A percentile compares a stretch with the other conserved stretches of the same genome.
These are phyloP conservation scores for Gymnothorax reevesii DNA, from an alignment of 2,797 vertebrate species.

Conservation along the genomic window DNA sequence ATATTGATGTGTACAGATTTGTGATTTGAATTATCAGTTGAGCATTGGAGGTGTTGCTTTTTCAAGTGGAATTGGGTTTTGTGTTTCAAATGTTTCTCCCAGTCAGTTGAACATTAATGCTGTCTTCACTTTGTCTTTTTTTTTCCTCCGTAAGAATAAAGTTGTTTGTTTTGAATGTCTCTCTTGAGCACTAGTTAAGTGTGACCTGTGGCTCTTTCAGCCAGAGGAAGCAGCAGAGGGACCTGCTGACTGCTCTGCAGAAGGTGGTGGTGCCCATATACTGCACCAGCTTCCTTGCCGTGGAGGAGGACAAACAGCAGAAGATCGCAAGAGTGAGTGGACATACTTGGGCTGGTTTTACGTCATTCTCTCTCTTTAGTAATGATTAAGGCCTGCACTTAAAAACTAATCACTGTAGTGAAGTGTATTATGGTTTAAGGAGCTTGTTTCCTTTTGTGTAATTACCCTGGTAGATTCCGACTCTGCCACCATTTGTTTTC, in stretches of 20 bases:
- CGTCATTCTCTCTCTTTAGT: not conserved
- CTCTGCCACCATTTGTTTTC: not conserved
- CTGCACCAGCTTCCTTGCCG: slow-evolving; percentile 95
- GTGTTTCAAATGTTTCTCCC: not conserved
- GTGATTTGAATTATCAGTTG: no score
- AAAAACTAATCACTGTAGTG: not conserved
- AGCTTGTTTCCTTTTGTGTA: not conserved
- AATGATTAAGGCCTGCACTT: not conserved
- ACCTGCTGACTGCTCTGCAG: slow-evolving; percentile 90
- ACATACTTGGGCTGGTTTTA: not conserved
- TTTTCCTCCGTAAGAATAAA: not conserved
- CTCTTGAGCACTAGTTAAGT: not conserved
- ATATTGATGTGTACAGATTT: no score
- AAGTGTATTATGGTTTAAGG: not conserved
- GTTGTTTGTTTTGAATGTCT: not conserved
- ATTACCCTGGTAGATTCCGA: not conserved
- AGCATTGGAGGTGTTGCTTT: not conserved
- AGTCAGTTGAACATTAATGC: not conserved
- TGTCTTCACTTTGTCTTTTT: slow-evolving; percentile 16
- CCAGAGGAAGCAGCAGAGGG: slow-evolving; percentile 94
- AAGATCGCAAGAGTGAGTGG: slow-evolving; percentile 88
- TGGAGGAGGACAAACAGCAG: slow-evolving; percentile 98
- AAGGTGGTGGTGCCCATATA: slow-evolving; percentile 98
- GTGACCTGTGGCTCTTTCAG: slow-evolving; percentile 60
- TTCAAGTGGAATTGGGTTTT: not conserved